These are phyloP conservation scores for Eupelmus urozonus DNA, from an alignment of 2,888 invertebrate species.

Conservation along the genomic window DNA sequence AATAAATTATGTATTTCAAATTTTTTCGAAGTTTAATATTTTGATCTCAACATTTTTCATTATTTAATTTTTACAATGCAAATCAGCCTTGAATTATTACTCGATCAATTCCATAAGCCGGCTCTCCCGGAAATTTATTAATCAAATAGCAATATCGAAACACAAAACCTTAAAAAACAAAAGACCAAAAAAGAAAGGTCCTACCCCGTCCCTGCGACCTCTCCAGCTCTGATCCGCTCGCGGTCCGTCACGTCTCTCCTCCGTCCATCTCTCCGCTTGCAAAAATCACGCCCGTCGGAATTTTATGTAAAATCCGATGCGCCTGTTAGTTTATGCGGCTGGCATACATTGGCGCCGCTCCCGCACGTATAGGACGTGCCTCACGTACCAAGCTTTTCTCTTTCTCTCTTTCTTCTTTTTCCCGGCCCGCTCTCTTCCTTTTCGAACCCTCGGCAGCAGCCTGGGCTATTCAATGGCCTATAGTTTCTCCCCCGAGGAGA, in stretches of 20 bases:
- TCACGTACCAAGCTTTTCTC: slow-evolving; percentile 74
- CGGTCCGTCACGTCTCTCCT: slow-evolving; percentile 72
- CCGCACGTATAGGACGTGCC: slow-evolving; percentile 76
- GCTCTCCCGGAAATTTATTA: background rate
- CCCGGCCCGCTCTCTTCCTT: slow-evolving; percentile 3
- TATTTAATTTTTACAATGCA: no score
- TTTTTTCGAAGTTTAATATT: no score
- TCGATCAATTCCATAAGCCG: no score
- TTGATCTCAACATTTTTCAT: no score
- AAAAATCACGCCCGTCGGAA: slow-evolving; percentile 72
- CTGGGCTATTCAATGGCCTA: slow-evolving; percentile 51
- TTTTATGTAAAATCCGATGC: slow-evolving; percentile 77
- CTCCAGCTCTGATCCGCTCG: slow-evolving; percentile 51
- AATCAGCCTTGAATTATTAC: no score
- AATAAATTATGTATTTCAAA: no score
- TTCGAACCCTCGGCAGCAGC: slow-evolving; percentile 37
- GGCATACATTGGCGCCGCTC: slow-evolving; percentile 76
- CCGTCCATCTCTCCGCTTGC: slow-evolving; percentile 68
- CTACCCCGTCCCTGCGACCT: background rate
- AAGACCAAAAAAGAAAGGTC: slow-evolving; percentile 20
- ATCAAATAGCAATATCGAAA: background rate
- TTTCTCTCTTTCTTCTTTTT: slow-evolving; percentile 63
- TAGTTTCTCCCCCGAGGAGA: slow-evolving; percentile 2
- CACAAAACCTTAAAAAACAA: background rate
- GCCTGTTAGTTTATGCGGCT: slow-evolving; percentile 77